Conservation (phyloP, 1,140 invertebrate genomes). For the Delia radicum region DNA sequence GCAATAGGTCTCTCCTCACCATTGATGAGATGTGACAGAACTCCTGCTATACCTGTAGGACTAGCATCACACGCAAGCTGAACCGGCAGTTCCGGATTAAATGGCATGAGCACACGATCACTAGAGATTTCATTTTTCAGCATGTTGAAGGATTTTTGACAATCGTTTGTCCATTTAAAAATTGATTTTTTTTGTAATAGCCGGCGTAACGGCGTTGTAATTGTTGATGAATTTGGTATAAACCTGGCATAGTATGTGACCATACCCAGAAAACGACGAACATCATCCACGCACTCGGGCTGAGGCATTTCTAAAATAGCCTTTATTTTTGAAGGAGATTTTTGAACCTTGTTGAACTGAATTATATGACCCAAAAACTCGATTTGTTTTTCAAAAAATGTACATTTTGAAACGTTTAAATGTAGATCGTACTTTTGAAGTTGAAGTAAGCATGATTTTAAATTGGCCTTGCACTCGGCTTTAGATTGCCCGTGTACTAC, state of each 20-base stretch:
- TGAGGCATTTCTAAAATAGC: not conserved
- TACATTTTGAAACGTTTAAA: not conserved
- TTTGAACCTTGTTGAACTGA: not conserved
- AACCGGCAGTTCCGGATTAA: too few relatives aligned
- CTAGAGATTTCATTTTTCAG: too few relatives aligned
- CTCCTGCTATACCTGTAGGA: slow-evolving; percentile 54
- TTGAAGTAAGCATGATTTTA: not conserved
- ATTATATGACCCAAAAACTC: not conserved
- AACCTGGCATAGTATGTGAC: slow-evolving; percentile 8
- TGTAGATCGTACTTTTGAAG: not conserved
- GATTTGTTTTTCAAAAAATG: not conserved
- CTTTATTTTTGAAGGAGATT: not conserved
- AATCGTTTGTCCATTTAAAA: too few relatives aligned
- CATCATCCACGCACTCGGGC: not conserved
- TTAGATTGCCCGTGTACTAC: not conserved
- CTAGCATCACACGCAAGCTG: not conserved
- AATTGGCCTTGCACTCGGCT: not conserved
- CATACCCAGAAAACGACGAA: slow-evolving; percentile 5
- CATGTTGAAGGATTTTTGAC: too few relatives aligned
- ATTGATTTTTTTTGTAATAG: too few relatives aligned
- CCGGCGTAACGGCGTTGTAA: not conserved
- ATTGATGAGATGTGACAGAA: slow-evolving; percentile 56
- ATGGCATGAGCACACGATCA: too few relatives aligned
- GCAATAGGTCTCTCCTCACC: slow-evolving; percentile 42
- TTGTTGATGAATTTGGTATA: slow-evolving; percentile 3